Conservation (phyloP, 2,797 vertebrate species). For the Lacerta agilis region DNA sequence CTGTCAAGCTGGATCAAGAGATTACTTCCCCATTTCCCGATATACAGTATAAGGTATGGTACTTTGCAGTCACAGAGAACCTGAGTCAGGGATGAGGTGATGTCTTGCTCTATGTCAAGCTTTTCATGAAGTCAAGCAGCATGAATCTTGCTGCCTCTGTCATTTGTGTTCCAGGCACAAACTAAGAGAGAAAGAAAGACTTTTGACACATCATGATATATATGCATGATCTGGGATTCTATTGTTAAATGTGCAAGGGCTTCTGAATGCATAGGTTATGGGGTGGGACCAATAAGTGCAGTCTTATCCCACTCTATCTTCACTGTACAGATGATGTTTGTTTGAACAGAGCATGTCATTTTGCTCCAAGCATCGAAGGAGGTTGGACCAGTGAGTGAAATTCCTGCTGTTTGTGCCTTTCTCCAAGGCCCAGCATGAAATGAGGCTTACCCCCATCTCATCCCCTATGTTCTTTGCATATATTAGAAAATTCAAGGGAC, state of each 20-base stretch:
- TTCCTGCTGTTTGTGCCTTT: neutral
- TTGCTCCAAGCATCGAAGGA: neutral
- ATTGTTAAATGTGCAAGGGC: neutral
- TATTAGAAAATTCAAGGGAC: too few species aligned
- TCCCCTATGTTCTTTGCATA: neutral
- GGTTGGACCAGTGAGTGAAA: neutral
- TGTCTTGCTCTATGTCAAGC: neutral
- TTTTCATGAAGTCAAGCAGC: neutral
- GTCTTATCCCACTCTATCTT: neutral
- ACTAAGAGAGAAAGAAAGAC: neutral
- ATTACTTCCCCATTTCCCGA: neutral
- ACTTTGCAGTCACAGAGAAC: neutral
- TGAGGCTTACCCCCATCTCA: neutral
- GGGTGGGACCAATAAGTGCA: too few species aligned
- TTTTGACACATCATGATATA: neutral
- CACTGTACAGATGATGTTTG: neutral
- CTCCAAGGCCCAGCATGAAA: neutral
- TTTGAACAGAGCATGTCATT: neutral
- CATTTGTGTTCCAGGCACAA: neutral
- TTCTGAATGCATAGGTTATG: neutral
- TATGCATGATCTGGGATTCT: neutral
- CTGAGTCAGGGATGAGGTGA: neutral
- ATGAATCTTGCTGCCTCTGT: neutral
- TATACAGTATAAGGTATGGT: neutral
- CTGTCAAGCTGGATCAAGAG: neutral